These are phyloP conservation scores for Cartodere bifasciata DNA, from an alignment of 2,888 invertebrate genomes.

Conservation along the genomic window DNA sequence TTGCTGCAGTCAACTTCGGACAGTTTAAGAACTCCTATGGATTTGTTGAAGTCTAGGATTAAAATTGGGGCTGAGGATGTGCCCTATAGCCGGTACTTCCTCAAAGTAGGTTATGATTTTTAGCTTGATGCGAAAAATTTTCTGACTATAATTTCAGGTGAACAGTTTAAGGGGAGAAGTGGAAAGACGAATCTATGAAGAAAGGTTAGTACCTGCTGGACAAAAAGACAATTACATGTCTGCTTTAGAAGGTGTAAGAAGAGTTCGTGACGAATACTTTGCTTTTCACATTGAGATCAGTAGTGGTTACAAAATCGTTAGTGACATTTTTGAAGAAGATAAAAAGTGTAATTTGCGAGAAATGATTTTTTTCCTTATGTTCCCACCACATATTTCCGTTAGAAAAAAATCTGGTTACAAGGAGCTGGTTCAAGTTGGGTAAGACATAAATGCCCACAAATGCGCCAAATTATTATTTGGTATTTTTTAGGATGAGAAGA, in stretches of 20 bases:
- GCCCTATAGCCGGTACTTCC: slow-evolving; percentile 39
- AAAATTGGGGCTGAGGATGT: slow-evolving; percentile 44
- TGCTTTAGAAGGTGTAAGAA: slow-evolving; percentile 1
- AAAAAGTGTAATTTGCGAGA: slow-evolving; percentile 59
- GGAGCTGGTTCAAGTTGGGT: slow-evolving; percentile 44
- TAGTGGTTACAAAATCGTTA: slow-evolving; percentile 39
- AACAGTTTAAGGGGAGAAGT: slow-evolving; percentile 1
- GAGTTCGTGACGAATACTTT: slow-evolving; percentile 2
- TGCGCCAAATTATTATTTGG: background rate
- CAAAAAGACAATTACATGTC: slow-evolving; percentile 1
- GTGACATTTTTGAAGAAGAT: slow-evolving; percentile 51
- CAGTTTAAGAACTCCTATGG: slow-evolving; percentile 36
- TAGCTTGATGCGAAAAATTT: background rate
- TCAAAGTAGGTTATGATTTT: slow-evolving; percentile 40
- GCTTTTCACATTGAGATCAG: slow-evolving; percentile 2
- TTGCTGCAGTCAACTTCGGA: slow-evolving; percentile 43
- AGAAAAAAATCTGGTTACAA: slow-evolving; percentile 40
- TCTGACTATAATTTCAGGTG: background rate
- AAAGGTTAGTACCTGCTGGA: slow-evolving; percentile 1
- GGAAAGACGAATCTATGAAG: background rate
- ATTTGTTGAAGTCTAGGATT: slow-evolving; percentile 40
- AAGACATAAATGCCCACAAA: slow-evolving; percentile 15
- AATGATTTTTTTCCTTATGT: slow-evolving; percentile 41
- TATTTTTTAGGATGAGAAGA: slow-evolving; percentile 12
- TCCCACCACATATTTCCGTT: slow-evolving; percentile 39